Evolutionary conservation across 2,888 invertebrate species (phyloP).

Genomic region (Drosophila rellima): DNA sequence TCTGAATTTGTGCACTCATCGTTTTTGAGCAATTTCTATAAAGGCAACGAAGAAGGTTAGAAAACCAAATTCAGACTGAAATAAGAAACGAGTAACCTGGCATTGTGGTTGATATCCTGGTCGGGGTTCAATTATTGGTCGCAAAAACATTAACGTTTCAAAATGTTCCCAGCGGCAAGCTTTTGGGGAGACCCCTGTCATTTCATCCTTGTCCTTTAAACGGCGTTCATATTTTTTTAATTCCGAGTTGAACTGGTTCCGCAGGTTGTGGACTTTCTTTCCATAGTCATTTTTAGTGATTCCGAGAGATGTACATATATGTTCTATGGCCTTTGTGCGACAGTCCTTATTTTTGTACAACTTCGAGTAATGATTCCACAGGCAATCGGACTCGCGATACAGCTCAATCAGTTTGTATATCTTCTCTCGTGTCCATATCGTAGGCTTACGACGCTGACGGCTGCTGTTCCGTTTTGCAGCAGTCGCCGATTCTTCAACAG

Average conservation of each 20-base stretch:
- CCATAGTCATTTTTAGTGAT: conserved; percentile 83
- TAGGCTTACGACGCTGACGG: conserved; percentile 53
- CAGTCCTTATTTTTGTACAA: conserved; percentile 83
- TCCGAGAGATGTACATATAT: conserved; percentile 75
- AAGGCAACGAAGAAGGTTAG: background rate
- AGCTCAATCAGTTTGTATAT: conserved; percentile 81
- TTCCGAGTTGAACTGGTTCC: conserved; percentile 85
- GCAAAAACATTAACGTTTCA: conserved; percentile 83
- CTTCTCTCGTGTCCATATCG: conserved; percentile 83
- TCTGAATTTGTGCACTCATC: conserved; percentile 27
- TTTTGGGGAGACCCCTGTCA: conserved; percentile 36
- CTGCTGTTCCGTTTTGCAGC: conserved; percentile 20
- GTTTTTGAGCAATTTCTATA: conserved; percentile 42
- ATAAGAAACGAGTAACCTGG: conserved; percentile 37
- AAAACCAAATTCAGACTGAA: background rate
- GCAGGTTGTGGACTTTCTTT: conserved; percentile 84
- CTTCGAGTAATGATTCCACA: conserved; percentile 84
- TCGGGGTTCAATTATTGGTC: conserved; percentile 82
- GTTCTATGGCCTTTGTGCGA: conserved; percentile 78
- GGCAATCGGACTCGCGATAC: conserved; percentile 82
- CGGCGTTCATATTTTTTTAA: conserved; percentile 83
- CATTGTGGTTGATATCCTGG: conserved; percentile 73
- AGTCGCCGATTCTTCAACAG: background rate
- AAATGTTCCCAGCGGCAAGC: conserved; percentile 84
- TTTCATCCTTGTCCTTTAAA: conserved; percentile 68